These are phyloP conservation scores for Lasioglossum figueresi DNA, from an alignment of 2,888 invertebrate species.

Conservation along the genomic window DNA sequence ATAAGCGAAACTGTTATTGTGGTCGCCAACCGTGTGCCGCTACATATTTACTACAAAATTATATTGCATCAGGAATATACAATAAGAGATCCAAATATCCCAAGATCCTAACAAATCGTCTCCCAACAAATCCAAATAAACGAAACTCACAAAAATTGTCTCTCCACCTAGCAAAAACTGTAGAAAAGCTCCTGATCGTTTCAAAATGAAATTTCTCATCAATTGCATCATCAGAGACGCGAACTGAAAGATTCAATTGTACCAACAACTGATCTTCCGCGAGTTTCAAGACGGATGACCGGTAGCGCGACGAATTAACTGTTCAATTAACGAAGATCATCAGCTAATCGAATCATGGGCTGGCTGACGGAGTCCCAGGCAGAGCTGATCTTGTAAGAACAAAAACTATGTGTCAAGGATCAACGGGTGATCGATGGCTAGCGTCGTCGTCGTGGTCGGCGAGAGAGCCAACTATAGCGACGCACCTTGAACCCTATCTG, in stretches of 20 bases:
- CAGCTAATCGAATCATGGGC: background rate
- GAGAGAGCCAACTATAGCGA: constrained; percentile 1
- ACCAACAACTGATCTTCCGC: background rate
- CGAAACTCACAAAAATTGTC: background rate
- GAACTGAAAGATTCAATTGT: background rate
- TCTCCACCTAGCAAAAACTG: background rate
- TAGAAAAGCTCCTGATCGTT: background rate
- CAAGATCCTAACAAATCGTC: background rate
- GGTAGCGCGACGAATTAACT: background rate
- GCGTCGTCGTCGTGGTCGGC: background rate
- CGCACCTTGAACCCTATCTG: constrained; percentile 38
- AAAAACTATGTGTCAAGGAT: constrained; percentile 10
- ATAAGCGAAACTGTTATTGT: no score
- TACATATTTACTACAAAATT: no score
- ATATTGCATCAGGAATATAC: background rate
- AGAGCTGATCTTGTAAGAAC: background rate
- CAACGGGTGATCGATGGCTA: background rate
- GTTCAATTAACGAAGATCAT: background rate
- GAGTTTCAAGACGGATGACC: background rate
- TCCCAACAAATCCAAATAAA: background rate
- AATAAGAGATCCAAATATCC: background rate
- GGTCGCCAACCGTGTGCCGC: no score
- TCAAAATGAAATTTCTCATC: background rate
- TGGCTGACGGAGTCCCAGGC: background rate
- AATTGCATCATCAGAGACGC: background rate